Evolutionary conservation across 2,113 vertebrate genomes (phyloP), one percentile per base, ranked within the genome.

Genomic region (Nannobrachium achirus): DNA sequence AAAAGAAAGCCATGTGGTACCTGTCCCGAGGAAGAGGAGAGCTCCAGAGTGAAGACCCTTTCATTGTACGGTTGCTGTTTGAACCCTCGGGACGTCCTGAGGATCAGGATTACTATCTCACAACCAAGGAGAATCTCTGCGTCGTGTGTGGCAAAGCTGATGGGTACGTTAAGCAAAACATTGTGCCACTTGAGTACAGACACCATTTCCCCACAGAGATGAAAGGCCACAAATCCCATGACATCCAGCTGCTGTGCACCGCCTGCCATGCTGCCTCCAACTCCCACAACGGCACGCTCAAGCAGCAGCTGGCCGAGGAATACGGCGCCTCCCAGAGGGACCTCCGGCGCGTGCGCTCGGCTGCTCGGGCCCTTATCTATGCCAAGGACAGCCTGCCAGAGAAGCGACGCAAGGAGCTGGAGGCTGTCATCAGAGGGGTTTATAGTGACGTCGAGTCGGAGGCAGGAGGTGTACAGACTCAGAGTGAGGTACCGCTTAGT

Each of bases 201-300:
- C 95, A 95, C 1, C 96, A 99, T 77, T 99, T 99, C 52, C 98
- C 98, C 38, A 88, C 93, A 0, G 95, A 98, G 89, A 96, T 99
- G 96, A 99, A 99, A 84, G 97, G 98, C 90, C 98, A 99, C 91
- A 99, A 97, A 83, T 99, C 96, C 1, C 98, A 99, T 0, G 98
- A 99, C 0, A 96, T 99, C 78, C 92, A 99, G 79, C 91, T 99
- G 0, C 95, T 99, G 9, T 99, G 98, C 79, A 98, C 97, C 0
- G 90, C 93, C 65, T 99, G 98, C 88, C 98, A 99, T 10, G 97
- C 95, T 1, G 77, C 96, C 55, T 98, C 96, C 56, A 98, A 97
- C 73, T 94, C 95, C 72, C 93, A 98, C 5, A 97, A 99, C 83
- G 90, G 93, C 87, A 86, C 92, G 61, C 87, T 99, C 67, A 99